phyloP scores from a whole-genome alignment of 2,113 vertebrate genomes.

The Martes martes region DNA sequence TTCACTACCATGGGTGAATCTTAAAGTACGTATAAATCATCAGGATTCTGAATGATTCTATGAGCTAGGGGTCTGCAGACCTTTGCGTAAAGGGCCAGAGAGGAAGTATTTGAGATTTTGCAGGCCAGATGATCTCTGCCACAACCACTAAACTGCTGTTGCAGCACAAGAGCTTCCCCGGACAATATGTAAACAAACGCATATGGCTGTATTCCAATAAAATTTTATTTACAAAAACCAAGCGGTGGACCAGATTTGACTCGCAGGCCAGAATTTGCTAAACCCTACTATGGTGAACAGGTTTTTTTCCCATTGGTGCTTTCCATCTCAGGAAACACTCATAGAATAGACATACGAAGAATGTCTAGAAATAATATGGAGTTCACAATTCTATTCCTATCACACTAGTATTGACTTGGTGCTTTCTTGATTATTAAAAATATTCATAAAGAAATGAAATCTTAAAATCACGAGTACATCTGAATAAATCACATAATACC shows the following conservation, averaged over 20 bases:
- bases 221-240: slow-evolving; percentile 47
- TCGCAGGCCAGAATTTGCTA: neutral
- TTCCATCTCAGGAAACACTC: neutral
- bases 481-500: neutral
- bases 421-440: neutral
- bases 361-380: neutral
- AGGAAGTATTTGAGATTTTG: neutral
- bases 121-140: neutral
- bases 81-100: neutral
- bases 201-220: neutral
- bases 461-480: neutral
- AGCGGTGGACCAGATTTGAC: neutral
- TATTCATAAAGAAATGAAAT: neutral
- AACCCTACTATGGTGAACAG: neutral
- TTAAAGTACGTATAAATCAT: neutral
- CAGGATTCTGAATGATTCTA: neutral
- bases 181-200: neutral
- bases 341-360: neutral
- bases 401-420: neutral
- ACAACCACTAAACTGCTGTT: neutral
- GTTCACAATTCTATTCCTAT: neutral
- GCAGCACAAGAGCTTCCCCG: neutral
- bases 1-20: neutral
- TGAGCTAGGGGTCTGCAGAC: no score
- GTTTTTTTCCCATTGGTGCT: neutral